Evolutionary conservation across 2,797 vertebrate genomes (phyloP).

Genomic region (Pteronotus mesoamericanus): DNA sequence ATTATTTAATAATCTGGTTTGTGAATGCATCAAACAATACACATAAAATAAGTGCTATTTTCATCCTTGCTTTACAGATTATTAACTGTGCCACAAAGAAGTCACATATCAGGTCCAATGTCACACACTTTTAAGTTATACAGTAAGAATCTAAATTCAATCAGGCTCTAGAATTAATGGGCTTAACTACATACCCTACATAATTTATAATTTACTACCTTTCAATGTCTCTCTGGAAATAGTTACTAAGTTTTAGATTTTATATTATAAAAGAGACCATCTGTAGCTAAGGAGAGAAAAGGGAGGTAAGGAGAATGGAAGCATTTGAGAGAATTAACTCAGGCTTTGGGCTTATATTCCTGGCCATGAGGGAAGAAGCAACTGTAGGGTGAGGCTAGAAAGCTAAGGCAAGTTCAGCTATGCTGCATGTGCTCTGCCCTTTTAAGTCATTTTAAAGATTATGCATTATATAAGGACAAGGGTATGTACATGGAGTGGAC

Average conservation of each 20-base stretch:
- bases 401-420: accelerated
- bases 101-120: background rate
- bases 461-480: background rate
- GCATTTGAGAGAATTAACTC: background rate
- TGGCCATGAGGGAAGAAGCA: background rate
- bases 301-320: background rate
- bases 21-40: background rate
- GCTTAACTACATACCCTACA: background rate
- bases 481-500: background rate
- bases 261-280: background rate
- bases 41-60: background rate
- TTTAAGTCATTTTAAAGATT: background rate
- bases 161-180: background rate
- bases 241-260: background rate
- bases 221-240: background rate
- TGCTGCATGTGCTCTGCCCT: background rate
- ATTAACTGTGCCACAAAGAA: background rate
- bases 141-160: background rate
- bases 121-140: background rate
- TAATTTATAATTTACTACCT: background rate
- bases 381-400: background rate
- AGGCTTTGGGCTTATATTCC: background rate
- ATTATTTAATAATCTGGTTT: background rate
- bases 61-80: background rate
- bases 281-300: background rate